Evolutionary conservation across 2,888 invertebrate species (phyloP), one percentile per base, ranked within the genome.

Genomic region (Poecilus cupreus): DNA sequence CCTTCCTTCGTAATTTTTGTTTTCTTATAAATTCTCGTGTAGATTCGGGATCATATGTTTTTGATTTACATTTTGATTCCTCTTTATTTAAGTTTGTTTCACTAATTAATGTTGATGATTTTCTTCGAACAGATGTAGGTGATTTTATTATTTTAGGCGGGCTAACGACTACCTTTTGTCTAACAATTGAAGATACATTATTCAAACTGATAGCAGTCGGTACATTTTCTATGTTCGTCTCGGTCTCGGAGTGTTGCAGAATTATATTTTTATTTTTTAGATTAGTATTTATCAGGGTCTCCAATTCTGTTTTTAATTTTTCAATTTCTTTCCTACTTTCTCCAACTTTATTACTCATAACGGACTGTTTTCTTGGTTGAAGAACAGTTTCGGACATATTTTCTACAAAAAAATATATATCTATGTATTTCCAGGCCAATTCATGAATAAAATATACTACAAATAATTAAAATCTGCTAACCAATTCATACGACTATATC

Each of bases 11-110:
- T 80, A 90, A 89, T 84, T 89, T 90, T 86, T 93, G 92, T 83
- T 90, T 90, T 83, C 90, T 89, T 83, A 93, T 93, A 85, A 89
- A 93, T 83, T 90, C 89, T 3, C 91, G 87, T 0, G 92, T 90
- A 83, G 90, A 89, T 75, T 90, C 89, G 0, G 89, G 88, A 86
- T 91, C 90, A 84, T 92, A 92, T 80, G 85, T 83, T 82, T 86
- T 85, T 43, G 86, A 83, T 84, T 85, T 87, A 57, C 81, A 84
- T 43, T 83, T 83, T 46, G 80, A 64, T 64, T 83, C 81, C 57
- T 83, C 82, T 16, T 32, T 49, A 39, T 79, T 51, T 32, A 72
- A 8, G n/a, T 72, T 72, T 20, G 72, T 46, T 26, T 81, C 72
- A 16, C 13, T 22, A 26, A 39, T 78, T 22, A 16, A n/a, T 16